Conservation (phyloP, 2,797 vertebrate genomes). For the Danio kyathit region DNA sequence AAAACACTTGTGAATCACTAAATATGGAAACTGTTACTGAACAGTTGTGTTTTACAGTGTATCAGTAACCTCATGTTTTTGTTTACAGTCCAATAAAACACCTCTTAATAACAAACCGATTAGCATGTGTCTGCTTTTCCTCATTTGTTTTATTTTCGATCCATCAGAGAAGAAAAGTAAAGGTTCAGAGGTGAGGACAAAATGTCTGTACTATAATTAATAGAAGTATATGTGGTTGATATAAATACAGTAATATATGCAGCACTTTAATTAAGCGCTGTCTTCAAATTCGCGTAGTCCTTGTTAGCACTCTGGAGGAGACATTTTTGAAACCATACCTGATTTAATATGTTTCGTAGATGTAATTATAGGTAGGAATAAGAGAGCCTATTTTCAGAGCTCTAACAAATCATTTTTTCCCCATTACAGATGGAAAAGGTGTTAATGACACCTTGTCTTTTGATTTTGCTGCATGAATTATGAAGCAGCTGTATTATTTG, state of each 20-base stretch:
- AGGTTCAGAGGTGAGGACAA: conserved; percentile 68
- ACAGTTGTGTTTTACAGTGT: too few species aligned
- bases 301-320: conserved; percentile 76
- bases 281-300: conserved; percentile 70
- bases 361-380: conserved; percentile 80
- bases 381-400: conserved; percentile 80
- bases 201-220: conserved; percentile 74
- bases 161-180: conserved; percentile 68
- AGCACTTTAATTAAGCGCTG: conserved; percentile 77
- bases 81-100: neutral
- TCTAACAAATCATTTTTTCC: conserved; percentile 83
- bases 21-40: too few species aligned
- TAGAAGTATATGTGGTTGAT: conserved; percentile 69
- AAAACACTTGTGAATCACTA: too few species aligned
- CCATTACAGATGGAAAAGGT: conserved; percentile 82
- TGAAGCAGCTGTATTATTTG: conserved; percentile 77
- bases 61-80: conserved; percentile 14
- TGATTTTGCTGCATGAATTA: conserved; percentile 82
- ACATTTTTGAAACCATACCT: conserved; percentile 76
- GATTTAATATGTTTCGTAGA: conserved; percentile 82
- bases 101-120: neutral
- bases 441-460: conserved; percentile 83
- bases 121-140: neutral
- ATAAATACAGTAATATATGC: conserved; percentile 76
- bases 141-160: conserved; percentile 21